phyloP scores from a whole-genome alignment of 2,113 vertebrate species.

The Pelmatolapia mariae region DNA sequence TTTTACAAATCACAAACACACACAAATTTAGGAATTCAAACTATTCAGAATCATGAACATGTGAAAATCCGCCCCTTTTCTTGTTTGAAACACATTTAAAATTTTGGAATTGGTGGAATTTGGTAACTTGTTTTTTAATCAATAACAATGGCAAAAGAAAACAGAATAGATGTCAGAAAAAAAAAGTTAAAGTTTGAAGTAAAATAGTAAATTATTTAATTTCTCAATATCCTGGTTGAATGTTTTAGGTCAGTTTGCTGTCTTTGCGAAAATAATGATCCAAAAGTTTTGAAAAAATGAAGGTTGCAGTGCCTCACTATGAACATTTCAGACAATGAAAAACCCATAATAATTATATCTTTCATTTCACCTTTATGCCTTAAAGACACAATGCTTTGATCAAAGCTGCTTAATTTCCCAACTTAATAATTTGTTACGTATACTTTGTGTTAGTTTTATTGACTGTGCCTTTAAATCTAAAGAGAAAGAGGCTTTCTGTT shows the following conservation, averaged over 20 bases:
- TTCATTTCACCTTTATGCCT: background rate
- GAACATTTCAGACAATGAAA: accelerated
- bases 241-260: background rate
- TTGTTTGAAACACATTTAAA: background rate
- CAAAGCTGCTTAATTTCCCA: background rate
- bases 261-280: accelerated
- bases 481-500: background rate
- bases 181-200: background rate
- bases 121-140: background rate
- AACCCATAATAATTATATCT: background rate
- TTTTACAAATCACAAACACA: background rate
- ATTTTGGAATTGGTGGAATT: background rate
- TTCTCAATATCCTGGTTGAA: background rate
- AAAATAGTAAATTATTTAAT: background rate
- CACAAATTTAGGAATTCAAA: background rate
- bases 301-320: background rate
- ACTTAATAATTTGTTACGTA: accelerated
- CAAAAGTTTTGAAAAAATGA: background rate
- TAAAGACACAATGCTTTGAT: background rate
- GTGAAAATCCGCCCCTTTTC: accelerated
- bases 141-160: background rate
- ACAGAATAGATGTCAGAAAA: background rate
- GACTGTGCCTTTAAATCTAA: background rate
- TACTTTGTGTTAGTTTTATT: background rate
- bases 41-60: accelerated